Conservation (phyloP, 1,140 invertebrate genomes). For the Caenorhabditis briggsae region DNA sequence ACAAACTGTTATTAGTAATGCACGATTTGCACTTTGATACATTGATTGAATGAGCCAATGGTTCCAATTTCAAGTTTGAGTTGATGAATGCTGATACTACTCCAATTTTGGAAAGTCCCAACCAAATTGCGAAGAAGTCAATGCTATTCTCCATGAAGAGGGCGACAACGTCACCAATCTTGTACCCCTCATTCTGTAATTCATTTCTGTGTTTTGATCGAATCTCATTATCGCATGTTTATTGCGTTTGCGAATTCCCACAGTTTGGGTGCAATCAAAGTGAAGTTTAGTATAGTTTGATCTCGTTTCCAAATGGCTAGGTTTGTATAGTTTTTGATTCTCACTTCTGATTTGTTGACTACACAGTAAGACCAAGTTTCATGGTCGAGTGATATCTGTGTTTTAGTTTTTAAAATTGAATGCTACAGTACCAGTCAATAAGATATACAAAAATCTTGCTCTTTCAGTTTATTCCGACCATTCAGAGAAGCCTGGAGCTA, state of each 20-base stretch:
- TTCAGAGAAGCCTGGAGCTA: neutral
- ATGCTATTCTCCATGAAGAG: slow-evolving; percentile 85
- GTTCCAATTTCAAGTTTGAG: slow-evolving; percentile 85
- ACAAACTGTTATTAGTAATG: slow-evolving; percentile 57
- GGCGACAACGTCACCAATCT: slow-evolving; percentile 86
- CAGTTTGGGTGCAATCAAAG: no score
- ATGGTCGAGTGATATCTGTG: no score
- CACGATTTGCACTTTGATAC: slow-evolving; percentile 67
- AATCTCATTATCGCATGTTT: neutral
- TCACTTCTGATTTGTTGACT: neutral
- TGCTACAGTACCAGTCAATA: no score
- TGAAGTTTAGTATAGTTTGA: slow-evolving; percentile 12
- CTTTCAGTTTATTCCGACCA: no score
- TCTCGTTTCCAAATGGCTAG: neutral
- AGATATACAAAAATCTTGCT: no score
- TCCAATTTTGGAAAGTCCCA: slow-evolving; percentile 82
- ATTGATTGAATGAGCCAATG: slow-evolving; percentile 84
- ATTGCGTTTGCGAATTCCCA: neutral
- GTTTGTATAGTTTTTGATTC: neutral
- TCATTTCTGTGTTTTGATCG: slow-evolving; percentile 69
- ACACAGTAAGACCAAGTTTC: neutral
- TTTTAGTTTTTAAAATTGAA: no score
- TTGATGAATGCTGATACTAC: slow-evolving; percentile 89
- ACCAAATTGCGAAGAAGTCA: slow-evolving; percentile 78
- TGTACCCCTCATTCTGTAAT: slow-evolving; percentile 83